phyloP scores from a whole-genome alignment of 35 echinoderm and acorn worm species.

The Patiria miniata region DNA sequence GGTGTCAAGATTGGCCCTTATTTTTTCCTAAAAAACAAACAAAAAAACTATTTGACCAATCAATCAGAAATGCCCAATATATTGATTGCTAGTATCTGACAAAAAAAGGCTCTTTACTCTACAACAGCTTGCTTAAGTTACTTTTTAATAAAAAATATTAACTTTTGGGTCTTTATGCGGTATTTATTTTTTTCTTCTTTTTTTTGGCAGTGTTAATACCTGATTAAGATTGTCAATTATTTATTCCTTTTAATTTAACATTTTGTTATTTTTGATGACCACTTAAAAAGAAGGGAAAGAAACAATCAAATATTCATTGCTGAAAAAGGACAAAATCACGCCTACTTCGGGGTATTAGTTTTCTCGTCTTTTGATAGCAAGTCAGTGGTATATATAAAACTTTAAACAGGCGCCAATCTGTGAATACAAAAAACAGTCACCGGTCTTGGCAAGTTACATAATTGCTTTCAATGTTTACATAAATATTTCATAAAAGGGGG shows the following conservation, averaged over 20 bases:
- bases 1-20: background rate
- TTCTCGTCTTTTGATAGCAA: background rate
- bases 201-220: slow-evolving; percentile 10
- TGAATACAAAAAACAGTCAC: slow-evolving; percentile 23
- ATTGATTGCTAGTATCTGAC: too few relatives aligned
- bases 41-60: too few relatives aligned
- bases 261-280: background rate
- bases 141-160: too few relatives aligned
- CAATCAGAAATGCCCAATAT: slow-evolving; percentile 7
- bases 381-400: slow-evolving; percentile 12
- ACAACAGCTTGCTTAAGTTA: too few relatives aligned
- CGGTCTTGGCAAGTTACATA: slow-evolving; percentile 14
- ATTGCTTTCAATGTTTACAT: slow-evolving; percentile 25
- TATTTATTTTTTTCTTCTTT: background rate
- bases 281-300: background rate
- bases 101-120: too few relatives aligned
- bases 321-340: slow-evolving; percentile 8
- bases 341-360: slow-evolving; percentile 1
- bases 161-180: too few relatives aligned
- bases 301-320: background rate
- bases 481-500: slow-evolving; percentile 1
- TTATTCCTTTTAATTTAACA: too few relatives aligned
- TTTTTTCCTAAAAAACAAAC: too few relatives aligned
- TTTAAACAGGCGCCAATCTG: slow-evolving; percentile 16
- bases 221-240: slow-evolving; percentile 6